Evolutionary conservation across 2,888 invertebrate genomes (phyloP).

Genomic region (Alentia gelatinosa): DNA sequence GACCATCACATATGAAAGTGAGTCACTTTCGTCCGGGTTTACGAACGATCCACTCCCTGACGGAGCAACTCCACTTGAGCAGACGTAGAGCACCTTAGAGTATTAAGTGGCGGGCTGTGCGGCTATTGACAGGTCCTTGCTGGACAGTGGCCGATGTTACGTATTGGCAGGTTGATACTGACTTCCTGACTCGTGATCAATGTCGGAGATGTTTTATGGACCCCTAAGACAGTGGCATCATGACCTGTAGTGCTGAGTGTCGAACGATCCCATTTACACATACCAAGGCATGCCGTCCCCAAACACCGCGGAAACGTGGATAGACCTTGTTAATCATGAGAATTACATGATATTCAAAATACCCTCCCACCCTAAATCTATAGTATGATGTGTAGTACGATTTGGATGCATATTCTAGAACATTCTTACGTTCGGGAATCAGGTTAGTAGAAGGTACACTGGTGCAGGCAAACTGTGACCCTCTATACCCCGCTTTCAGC

Average conservation of each 20-base stretch:
- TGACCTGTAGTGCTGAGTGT: not conserved
- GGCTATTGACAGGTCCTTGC: not conserved
- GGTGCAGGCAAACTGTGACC: too few species aligned
- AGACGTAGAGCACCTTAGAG: not conserved
- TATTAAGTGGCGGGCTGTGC: not conserved
- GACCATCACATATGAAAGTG: too few species aligned
- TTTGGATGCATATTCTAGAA: too few species aligned
- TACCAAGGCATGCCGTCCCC: too few species aligned
- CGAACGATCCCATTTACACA: not conserved
- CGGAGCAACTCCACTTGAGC: not conserved
- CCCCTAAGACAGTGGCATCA: not conserved
- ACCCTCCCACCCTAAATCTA: too few species aligned
- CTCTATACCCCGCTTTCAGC: too few species aligned
- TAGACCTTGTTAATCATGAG: too few species aligned
- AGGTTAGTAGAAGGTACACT: too few species aligned
- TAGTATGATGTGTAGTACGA: too few species aligned
- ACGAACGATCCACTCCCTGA: not conserved
- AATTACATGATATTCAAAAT: too few species aligned
- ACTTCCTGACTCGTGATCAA: not conserved
- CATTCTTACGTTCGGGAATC: too few species aligned
- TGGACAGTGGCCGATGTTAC: not conserved
- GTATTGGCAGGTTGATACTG: not conserved
- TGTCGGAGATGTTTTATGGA: not conserved
- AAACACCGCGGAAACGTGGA: too few species aligned
- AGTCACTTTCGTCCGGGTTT: not conserved